Base-by-base conservation (phyloP, 2,888 invertebrate species). In the Dendrolimus pini region DNA sequence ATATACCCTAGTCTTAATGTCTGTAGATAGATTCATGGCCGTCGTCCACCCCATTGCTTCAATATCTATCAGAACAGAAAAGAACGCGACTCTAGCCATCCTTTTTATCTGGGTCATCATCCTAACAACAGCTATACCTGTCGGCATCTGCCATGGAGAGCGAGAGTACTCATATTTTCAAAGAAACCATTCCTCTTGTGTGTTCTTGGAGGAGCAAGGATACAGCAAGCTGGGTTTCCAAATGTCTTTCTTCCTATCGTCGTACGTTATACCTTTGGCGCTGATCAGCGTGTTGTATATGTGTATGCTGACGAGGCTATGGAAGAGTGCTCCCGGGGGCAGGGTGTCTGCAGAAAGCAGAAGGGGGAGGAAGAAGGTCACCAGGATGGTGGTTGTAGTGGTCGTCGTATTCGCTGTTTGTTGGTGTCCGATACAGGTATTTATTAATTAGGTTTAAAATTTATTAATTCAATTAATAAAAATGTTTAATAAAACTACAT, bases 391-490 rank as follows among this genome's bases (percentile, higher is more conserved):
- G 18, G 94, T 97, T 61, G 95, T 97, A 57, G 97, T 98, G 57
- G 97, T 98, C 1, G 94, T 96, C 57, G 97, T 97, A 55, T 98
- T 98, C 83, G 97, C 98, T 18, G 92, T 97, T 54, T 97, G 98
- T 87, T 98, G 98, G 98, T 94, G 96, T 72, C 98, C 98, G 41
- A 96, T 98, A 76, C 97, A 98, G 92, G 95, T 97, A 71, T 92
- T 83, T 78, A 30, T 30, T 30, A 30, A 30, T 30, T 30, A 42
- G 42, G 9, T 42, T 42, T 42, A 9, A 42, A 42, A 71, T 92
- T 83, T 78, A 30, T 30, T 30, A 30, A 30, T 30, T 30, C 3
- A 30, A 30, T 30, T 3, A 3, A 30, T 3, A 30, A 18, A 18
- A 18, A 18, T 18, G 18, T 18, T 30, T 30, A 30, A 30, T 30